A percentile compares a stretch with the other conserved stretches of the same genome.
Conservation (phyloP, 2,888 invertebrate species). For the Hyppa rectilinea region DNA sequence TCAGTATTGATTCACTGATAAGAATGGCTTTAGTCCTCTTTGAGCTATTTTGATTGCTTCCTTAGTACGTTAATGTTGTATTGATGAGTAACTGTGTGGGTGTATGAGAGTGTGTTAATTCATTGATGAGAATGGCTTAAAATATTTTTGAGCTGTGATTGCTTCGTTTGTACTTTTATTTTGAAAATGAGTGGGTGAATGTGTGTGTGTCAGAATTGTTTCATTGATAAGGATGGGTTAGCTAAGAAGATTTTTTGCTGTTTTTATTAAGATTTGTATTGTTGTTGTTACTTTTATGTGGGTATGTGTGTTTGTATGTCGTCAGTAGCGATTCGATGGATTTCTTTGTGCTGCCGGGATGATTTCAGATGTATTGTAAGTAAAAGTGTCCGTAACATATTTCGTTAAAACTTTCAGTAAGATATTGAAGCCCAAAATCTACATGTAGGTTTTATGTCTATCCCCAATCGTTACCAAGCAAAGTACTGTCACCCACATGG, state of each 20-base stretch:
- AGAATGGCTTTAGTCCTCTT: slow-evolving; percentile 11
- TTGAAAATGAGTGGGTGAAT: background rate
- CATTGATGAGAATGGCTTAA: background rate
- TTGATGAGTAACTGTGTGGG: background rate
- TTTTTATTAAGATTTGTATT: background rate
- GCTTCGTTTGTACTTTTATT: background rate
- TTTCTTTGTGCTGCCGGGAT: background rate
- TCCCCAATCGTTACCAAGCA: too few species aligned
- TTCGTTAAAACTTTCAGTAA: background rate
- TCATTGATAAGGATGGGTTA: background rate
- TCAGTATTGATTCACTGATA: slow-evolving; percentile 36
- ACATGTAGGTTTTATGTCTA: too few species aligned
- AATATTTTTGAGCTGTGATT: background rate
- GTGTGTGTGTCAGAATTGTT: background rate
- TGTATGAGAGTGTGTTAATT: background rate
- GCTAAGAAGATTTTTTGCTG: background rate
- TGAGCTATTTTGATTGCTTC: slow-evolving; percentile 8
- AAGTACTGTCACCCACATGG: background rate
- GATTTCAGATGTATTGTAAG: background rate
- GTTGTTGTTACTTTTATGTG: background rate
- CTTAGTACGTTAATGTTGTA: background rate
- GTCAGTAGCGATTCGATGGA: background rate
- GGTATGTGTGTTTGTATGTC: background rate
- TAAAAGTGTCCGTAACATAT: background rate
- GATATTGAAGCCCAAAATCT: background rate